Evolutionary conservation across 2,888 invertebrate species (phyloP).

Genomic region (Clostera curtula): DNA sequence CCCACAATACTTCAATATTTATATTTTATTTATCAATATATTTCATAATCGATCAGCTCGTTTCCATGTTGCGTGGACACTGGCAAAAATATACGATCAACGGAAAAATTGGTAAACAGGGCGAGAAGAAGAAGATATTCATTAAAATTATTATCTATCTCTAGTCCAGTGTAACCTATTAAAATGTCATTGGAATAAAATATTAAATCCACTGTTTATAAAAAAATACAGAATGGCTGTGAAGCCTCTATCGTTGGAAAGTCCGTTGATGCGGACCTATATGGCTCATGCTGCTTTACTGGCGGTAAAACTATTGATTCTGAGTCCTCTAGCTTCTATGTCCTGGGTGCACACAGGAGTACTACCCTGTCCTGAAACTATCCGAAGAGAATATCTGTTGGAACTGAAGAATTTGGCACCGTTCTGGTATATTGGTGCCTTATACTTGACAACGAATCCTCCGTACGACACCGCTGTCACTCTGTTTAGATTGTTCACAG

Average conservation of each 20-base stretch:
- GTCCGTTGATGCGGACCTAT: constrained; percentile 35
- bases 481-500: constrained; percentile 33
- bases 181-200: constrained; percentile 11
- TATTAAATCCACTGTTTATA: constrained; percentile 2
- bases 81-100: too few species aligned
- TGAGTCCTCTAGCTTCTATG: constrained; percentile 40
- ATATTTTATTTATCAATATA: too few species aligned
- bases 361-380: constrained; percentile 29
- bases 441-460: constrained; percentile 39
- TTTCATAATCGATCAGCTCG: too few species aligned
- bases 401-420: constrained; percentile 47
- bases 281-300: constrained; percentile 43
- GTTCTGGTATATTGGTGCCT: constrained; percentile 42
- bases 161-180: too few species aligned
- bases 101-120: too few species aligned
- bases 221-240: constrained; percentile 18
- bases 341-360: constrained; percentile 40
- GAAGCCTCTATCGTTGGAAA: constrained; percentile 31
- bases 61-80: too few species aligned
- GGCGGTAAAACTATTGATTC: constrained; percentile 33
- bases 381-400: constrained; percentile 40
- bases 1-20: too few species aligned
- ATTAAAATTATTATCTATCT: too few species aligned
- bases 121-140: too few species aligned
- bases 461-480: constrained; percentile 19